These are phyloP conservation scores for Anolis sagrei DNA, from an alignment of 2,113 vertebrate species.

Conservation along the genomic window DNA sequence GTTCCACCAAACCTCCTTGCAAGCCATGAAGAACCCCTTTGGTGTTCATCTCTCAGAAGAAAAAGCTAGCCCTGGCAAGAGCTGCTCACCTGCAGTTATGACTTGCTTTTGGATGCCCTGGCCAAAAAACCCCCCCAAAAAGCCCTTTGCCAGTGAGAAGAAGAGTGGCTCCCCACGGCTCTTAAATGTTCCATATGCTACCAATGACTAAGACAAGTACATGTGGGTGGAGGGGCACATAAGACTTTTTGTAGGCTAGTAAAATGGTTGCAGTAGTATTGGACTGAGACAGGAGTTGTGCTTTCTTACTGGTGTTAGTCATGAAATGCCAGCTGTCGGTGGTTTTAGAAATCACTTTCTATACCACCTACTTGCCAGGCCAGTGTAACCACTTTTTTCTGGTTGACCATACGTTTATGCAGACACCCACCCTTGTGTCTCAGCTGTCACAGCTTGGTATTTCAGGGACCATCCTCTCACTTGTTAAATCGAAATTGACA, in stretches of 20 bases:
- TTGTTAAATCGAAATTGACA: conserved; percentile 1
- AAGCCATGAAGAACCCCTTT: not conserved
- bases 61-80: not conserved
- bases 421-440: not conserved
- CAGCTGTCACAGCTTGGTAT: not conserved
- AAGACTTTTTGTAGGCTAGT: not conserved
- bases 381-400: not conserved
- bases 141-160: not conserved
- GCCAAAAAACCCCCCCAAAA: too few relatives aligned
- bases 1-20: too few relatives aligned
- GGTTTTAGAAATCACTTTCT: not conserved
- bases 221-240: not conserved
- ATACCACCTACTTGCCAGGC: not conserved
- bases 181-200: not conserved
- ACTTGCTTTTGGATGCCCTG: too few relatives aligned
- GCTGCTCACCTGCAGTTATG: too few relatives aligned
- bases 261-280: not conserved
- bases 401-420: too few relatives aligned
- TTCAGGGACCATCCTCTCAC: not conserved
- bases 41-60: not conserved
- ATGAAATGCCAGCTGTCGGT: not conserved
- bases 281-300: not conserved
- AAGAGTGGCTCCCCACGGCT: not conserved
- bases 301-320: not conserved
- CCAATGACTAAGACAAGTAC: not conserved